Evolutionary conservation across 2,797 vertebrate species (phyloP), one percentile per base, ranked within the genome.

Genomic region (Hydrolagus colliei): DNA sequence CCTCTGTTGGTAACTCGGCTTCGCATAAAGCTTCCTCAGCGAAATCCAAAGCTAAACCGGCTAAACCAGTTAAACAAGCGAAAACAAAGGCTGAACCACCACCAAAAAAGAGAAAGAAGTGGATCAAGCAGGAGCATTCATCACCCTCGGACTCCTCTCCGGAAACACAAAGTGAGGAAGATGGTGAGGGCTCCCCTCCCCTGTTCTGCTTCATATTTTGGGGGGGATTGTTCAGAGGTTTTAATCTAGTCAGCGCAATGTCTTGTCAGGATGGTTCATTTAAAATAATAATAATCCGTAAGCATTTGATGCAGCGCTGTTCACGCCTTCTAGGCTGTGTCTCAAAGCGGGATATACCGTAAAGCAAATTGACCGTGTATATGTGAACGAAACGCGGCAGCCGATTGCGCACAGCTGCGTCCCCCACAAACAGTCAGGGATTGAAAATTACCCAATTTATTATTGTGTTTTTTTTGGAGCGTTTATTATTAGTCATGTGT

Each of bases 31-130:
- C 90, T 87, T 91, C 92, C 87, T 90, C 94, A 78, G 87, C 91
- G 82, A 96, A 95, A 93, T 93, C 96, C 87, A 96, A 96, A 93
- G 93, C 94, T 88, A 84, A 35, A 5, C 16, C 62, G 52, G 79
- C 52, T 41, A 84, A 84, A 77, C 73, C 27, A 27, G 73, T 35
- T 35, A 98, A 97, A 91, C 97, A 96, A 91, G 88, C 92, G 62
- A 98, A 97, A 90, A 88, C 94, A 79, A 96, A 95, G 91, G 96
- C 96, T 86, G 97, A 99, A 90, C 96, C 97, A 20, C 98, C 98
- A 61, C 98, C 98, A 88, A 99, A 99, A 92, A 99, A 99, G 92
- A 95, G 97, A 90, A 97, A 94, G 92, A 98, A 97, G 87, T 99
- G 98, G 97, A 98, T 98, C 90, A 97, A 98, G 90, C 96, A 96